Percentiles rank a stretch among this genome's conserved stretches.
Evolutionary conservation across 23 tunicate species (phyloP).

Genomic region (Aplidium turbinatum): DNA sequence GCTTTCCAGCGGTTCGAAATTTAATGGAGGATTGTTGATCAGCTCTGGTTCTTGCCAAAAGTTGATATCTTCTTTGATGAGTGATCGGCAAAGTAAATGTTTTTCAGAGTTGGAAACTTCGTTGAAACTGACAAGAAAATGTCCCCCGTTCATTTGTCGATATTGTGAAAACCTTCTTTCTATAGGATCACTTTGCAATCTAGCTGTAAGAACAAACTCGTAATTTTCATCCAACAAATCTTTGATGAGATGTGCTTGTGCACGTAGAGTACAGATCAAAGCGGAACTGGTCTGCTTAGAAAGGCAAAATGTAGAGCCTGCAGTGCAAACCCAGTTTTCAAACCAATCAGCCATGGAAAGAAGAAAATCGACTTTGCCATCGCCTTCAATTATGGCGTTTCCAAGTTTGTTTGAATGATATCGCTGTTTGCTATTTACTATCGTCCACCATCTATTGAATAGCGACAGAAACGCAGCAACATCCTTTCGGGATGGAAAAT

Average conservation of each 20-base stretch:
- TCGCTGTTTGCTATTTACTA: slow-evolving; percentile 14
- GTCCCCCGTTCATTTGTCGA: slow-evolving; percentile 24
- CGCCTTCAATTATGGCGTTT: slow-evolving; percentile 2
- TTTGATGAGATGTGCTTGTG: slow-evolving; percentile 5
- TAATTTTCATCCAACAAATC: slow-evolving; percentile 8
- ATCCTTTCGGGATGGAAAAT: slow-evolving; percentile 17
- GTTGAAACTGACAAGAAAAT: slow-evolving; percentile 12
- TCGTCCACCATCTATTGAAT: slow-evolving; percentile 20
- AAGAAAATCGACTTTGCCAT: slow-evolving; percentile 29
- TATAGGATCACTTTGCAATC: slow-evolving; percentile 30
- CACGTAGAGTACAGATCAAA: slow-evolving; percentile 14
- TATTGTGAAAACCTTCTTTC: slow-evolving; percentile 21
- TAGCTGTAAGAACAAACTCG: not conserved
- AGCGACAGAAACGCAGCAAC: slow-evolving; percentile 11
- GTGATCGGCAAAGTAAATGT: slow-evolving; percentile 9
- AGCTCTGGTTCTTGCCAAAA: slow-evolving; percentile 11
- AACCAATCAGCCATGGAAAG: slow-evolving; percentile 13
- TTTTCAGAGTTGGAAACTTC: slow-evolving; percentile 16
- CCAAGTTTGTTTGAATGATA: slow-evolving; percentile 11
- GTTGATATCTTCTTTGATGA: slow-evolving; percentile 18
- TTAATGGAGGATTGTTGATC: not conserved
- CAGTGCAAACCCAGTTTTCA: not conserved
- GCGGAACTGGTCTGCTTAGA: slow-evolving; percentile 20
- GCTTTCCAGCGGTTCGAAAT: not conserved
- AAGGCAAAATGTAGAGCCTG: not conserved